Evolutionary conservation across 2,888 invertebrate genomes (phyloP).

Genomic region (Augochlorella aurata): DNA sequence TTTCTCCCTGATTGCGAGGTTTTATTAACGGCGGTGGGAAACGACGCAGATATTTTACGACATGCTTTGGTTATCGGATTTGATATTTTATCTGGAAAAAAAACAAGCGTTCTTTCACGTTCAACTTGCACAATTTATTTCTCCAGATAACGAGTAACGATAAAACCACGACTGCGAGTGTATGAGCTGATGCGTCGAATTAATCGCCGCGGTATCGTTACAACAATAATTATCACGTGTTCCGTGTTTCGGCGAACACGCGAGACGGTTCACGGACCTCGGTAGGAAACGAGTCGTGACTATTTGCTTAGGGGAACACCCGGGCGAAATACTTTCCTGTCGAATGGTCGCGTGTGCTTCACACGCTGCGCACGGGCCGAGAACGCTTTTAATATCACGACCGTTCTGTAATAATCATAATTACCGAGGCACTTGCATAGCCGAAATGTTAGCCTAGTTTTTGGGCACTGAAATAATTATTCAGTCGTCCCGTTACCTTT

Average conservation of each 20-base stretch:
- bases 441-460: neutral
- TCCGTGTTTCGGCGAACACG: neutral
- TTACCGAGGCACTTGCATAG: neutral
- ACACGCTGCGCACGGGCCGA: neutral
- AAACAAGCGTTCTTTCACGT: too few relatives aligned
- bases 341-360: constrained; percentile 1
- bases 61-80: too few relatives aligned
- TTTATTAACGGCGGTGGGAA: too few relatives aligned
- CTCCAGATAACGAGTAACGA: neutral
- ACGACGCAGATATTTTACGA: too few relatives aligned
- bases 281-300: neutral
- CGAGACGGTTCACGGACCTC: neutral
- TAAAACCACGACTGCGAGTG: neutral
- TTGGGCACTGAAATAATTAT: neutral
- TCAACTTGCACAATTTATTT: too few relatives aligned
- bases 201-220: neutral
- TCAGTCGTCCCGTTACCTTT: neutral
- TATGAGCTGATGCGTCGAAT: neutral
- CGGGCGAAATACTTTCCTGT: neutral
- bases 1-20: too few relatives aligned
- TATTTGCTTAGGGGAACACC: neutral
- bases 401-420: neutral
- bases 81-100: too few relatives aligned
- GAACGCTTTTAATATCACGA: neutral
- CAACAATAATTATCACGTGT: neutral